Evolutionary conservation across 37 sponge, comb jelly and placozoan species (phyloP), one percentile per base, ranked within the genome.

Genomic region (Amphimedon queenslandica): DNA sequence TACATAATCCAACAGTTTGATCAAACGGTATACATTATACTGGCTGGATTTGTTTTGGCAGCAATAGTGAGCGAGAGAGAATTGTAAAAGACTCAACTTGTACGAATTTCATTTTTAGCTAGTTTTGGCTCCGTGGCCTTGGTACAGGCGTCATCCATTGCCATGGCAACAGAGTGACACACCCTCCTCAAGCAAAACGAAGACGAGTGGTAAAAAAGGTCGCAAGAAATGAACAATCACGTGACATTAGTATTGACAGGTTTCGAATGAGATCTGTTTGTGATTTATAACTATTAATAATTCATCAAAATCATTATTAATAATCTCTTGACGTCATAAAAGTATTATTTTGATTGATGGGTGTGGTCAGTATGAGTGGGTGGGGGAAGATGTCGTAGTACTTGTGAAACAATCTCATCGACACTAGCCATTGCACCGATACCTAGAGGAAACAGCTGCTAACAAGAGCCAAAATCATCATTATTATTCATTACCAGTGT

Each of bases 101-200:
- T 60, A 25, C 28, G 5, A 5, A 60, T 63, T 60, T 39, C 43
- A 51, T 28, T 31, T 39, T 1, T 64, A 93, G 93, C 74, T 95
- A 37, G 81, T 90, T 34, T 37, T 95, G 8, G 92, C 96, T 40
- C 92, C 96, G 0, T 95, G 96, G 96, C 92, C 88, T 0, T 56
- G 90, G 36, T 95, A 81, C 51, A 37, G 86, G 27, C 70, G 76
- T 28, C 66, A 87, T 40, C 85, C 88, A 16, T 65, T 95, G 37
- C 39, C 71, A 4, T 95, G 96, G 96, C 72, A 80, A 74, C 60
- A 82, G 35, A 5, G 61, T 5, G 21, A 11, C 8, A 25, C 61
- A 25, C 24, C 21, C 27, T 8, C 55, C 21, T 23, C 47, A 16
- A 24, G 4, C 18, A 72, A 24, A 10, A 43, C 6, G 55, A 24